Evolutionary conservation across 2,113 vertebrate genomes (phyloP).

Genomic region (Uria aalge): DNA sequence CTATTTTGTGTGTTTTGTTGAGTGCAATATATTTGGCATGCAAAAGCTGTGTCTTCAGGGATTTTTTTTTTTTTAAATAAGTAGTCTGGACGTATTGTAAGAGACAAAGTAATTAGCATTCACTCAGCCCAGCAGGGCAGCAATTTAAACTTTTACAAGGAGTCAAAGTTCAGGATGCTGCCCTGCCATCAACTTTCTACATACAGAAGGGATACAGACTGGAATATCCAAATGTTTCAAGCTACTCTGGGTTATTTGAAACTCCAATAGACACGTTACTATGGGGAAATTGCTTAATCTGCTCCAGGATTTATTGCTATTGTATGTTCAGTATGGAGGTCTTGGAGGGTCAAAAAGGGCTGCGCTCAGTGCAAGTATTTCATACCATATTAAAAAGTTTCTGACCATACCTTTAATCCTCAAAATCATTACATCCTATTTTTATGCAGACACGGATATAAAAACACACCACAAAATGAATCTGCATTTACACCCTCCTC

Average conservation of each 20-base stretch:
- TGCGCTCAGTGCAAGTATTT: conserved; percentile 11
- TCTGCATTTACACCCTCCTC: conserved; percentile 33
- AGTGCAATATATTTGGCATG: conserved; percentile 54
- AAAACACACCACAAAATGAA: conserved; percentile 64
- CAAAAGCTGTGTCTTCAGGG: conserved; percentile 41
- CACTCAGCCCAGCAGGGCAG: conserved; percentile 59
- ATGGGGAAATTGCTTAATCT: conserved; percentile 62
- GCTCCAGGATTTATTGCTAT: conserved; percentile 66
- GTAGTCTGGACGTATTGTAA: conserved; percentile 45
- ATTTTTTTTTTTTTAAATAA: conserved; percentile 41
- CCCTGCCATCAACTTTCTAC: conserved; percentile 63
- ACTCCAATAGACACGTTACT: conserved; percentile 53
- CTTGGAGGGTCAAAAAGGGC: conserved; percentile 28
- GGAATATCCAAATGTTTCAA: conserved; percentile 64
- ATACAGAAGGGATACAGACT: conserved; percentile 38
- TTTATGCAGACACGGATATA: conserved; percentile 56
- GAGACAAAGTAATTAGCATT: conserved; percentile 71
- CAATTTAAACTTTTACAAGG: conserved; percentile 66
- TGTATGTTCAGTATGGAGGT: conserved; percentile 31
- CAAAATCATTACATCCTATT: conserved; percentile 68
- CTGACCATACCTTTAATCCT: conserved; percentile 70
- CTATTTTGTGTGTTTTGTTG: not conserved
- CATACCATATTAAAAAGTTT: conserved; percentile 66
- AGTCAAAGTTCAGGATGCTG: conserved; percentile 63
- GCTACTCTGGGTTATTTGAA: conserved; percentile 57